These are phyloP conservation scores for Pelecanoides urinatrix DNA, from an alignment of 2,113 vertebrate genomes.

Conservation along the genomic window DNA sequence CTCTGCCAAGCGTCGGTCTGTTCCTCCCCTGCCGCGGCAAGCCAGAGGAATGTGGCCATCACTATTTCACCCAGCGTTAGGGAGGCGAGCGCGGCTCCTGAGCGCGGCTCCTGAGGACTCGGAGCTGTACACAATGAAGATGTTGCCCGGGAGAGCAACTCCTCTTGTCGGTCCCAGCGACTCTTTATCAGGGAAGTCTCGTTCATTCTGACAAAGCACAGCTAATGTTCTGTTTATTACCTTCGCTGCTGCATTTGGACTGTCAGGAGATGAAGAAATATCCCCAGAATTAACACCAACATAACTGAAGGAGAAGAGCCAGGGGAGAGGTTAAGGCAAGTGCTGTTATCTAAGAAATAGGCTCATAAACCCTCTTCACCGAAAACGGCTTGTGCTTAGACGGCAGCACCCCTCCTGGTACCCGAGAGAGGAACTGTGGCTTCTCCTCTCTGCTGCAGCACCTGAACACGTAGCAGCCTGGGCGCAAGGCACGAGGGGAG, in stretches of 20 bases:
- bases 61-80: accelerated
- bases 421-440: not conserved
- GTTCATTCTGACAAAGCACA: constrained; percentile 46
- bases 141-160: constrained; percentile 30
- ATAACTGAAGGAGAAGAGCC: constrained; percentile 43
- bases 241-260: not conserved
- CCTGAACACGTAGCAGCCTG: not conserved
- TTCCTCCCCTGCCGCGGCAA: not conserved
- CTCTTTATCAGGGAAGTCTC: constrained; percentile 26
- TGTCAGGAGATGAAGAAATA: constrained; percentile 61
- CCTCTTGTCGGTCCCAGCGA: not conserved
- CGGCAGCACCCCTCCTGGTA: not conserved
- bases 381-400: not conserved
- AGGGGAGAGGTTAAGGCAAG: constrained; percentile 55
- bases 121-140: not conserved
- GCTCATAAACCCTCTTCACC: not conserved
- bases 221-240: constrained; percentile 58
- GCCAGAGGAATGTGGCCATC: not conserved
- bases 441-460: not conserved
- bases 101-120: too few relatives aligned
- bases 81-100: accelerated
- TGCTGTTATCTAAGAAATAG: constrained; percentile 16
- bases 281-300: constrained; percentile 40
- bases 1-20: accelerated
- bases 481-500: not conserved